Evolutionary conservation across 2,113 vertebrate species (phyloP).

Genomic region (Smithornis capensis): DNA sequence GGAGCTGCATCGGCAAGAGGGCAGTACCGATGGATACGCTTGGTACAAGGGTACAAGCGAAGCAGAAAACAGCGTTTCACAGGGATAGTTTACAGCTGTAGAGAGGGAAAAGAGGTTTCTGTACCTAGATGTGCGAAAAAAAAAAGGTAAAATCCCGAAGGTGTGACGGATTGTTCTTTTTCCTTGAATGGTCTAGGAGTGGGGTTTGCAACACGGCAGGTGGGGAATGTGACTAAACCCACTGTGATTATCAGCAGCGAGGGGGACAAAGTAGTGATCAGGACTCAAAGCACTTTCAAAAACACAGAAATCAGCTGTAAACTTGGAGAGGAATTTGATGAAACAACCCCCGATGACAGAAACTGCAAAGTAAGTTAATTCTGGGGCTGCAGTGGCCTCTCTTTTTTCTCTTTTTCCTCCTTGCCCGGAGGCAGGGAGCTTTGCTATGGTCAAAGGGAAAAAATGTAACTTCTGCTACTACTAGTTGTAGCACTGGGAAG

Average conservation of each 20-base stretch:
- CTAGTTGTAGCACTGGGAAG: background rate
- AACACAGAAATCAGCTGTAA: slow-evolving; percentile 91
- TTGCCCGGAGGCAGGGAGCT: fast-evolving
- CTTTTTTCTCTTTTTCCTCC: too few relatives aligned
- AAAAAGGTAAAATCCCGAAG: background rate
- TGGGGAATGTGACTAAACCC: slow-evolving; percentile 92
- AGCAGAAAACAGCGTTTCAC: background rate
- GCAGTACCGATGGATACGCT: fast-evolving
- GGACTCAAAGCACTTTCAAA: slow-evolving; percentile 90
- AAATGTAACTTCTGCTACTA: background rate
- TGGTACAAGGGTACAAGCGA: background rate
- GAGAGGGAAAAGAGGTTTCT: background rate
- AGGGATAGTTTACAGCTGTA: background rate
- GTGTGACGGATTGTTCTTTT: background rate
- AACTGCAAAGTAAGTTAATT: slow-evolving; percentile 87
- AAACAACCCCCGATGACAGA: slow-evolving; percentile 87
- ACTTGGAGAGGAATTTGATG: slow-evolving; percentile 92
- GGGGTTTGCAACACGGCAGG: slow-evolving; percentile 88
- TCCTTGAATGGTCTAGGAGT: slow-evolving; percentile 76
- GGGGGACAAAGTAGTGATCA: slow-evolving; percentile 84
- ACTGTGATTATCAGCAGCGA: slow-evolving; percentile 89
- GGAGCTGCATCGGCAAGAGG: fast-evolving
- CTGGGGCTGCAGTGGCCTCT: background rate
- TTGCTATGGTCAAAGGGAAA: background rate
- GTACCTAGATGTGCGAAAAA: background rate